Conservation (phyloP, 2,113 vertebrate genomes). For the Scatophagus argus region DNA sequence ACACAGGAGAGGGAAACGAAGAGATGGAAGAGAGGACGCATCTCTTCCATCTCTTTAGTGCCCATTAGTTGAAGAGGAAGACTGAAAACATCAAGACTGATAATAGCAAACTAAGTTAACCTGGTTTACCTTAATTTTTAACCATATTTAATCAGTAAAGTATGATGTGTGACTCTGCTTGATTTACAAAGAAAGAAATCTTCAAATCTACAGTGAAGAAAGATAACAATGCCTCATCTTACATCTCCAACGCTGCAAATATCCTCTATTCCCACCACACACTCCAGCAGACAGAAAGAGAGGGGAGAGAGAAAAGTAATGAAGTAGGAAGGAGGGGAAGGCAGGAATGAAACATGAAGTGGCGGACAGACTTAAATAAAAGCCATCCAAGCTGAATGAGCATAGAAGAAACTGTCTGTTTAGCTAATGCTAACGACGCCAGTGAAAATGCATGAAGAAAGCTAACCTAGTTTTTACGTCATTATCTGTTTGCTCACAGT, state of each 20-base stretch:
- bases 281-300: constrained; percentile 48
- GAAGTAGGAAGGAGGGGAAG: constrained; percentile 44
- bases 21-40: constrained; percentile 18
- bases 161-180: constrained; percentile 5
- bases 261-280: constrained; percentile 18
- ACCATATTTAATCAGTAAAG: background rate
- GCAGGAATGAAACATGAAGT: constrained; percentile 59
- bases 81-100: background rate
- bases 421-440: constrained; percentile 69
- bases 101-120: background rate
- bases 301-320: constrained; percentile 41
- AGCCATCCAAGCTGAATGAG: constrained; percentile 71
- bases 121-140: background rate
- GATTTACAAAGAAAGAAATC: constrained; percentile 16
- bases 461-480: constrained; percentile 77
- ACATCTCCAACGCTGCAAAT: constrained; percentile 29
- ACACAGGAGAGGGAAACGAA: constrained; percentile 23
- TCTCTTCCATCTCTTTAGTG: too few species aligned
- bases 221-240: constrained; percentile 21
- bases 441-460: constrained; percentile 64
- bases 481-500: constrained; percentile 74
- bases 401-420: constrained; percentile 56
- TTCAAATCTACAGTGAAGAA: constrained; percentile 9
- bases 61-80: constrained; percentile 17
- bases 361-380: constrained; percentile 55